phyloP scores from a whole-genome alignment of 2,797 vertebrate species.

The Clamator glandarius region DNA sequence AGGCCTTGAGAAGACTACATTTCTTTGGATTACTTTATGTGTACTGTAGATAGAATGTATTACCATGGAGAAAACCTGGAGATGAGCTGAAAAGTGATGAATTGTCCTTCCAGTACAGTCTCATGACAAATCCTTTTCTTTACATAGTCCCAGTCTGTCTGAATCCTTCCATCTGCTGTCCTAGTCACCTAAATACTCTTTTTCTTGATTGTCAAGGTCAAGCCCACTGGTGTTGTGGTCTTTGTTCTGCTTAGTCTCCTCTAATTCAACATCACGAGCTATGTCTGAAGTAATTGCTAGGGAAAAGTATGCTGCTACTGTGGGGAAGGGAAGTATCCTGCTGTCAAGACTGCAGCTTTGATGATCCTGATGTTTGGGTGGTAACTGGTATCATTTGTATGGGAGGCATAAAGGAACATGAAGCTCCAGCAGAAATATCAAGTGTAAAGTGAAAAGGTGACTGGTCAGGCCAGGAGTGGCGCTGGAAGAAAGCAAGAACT shows the following conservation, averaged over 20 bases:
- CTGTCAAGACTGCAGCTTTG: background rate
- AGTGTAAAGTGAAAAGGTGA: background rate
- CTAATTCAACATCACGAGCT: background rate
- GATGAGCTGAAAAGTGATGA: background rate
- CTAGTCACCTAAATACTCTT: background rate
- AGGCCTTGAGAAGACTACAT: background rate
- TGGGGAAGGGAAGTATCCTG: background rate
- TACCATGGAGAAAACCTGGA: background rate
- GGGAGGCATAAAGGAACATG: background rate
- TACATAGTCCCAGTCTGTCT: background rate
- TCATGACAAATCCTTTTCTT: background rate
- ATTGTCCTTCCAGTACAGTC: background rate
- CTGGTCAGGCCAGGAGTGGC: background rate
- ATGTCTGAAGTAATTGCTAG: background rate
- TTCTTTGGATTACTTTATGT: background rate
- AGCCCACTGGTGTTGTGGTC: background rate
- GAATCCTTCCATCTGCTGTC: background rate
- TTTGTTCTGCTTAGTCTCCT: background rate
- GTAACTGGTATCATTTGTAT: background rate
- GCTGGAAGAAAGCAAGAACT: background rate
- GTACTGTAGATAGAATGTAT: background rate
- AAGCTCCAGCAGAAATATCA: background rate
- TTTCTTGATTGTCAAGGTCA: background rate
- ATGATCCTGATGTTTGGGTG: background rate
- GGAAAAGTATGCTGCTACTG: background rate